Percentiles rank a stretch among this genome's conserved stretches.
Conservation (phyloP, 2,113 vertebrate species). For the Apeltes quadracus region DNA sequence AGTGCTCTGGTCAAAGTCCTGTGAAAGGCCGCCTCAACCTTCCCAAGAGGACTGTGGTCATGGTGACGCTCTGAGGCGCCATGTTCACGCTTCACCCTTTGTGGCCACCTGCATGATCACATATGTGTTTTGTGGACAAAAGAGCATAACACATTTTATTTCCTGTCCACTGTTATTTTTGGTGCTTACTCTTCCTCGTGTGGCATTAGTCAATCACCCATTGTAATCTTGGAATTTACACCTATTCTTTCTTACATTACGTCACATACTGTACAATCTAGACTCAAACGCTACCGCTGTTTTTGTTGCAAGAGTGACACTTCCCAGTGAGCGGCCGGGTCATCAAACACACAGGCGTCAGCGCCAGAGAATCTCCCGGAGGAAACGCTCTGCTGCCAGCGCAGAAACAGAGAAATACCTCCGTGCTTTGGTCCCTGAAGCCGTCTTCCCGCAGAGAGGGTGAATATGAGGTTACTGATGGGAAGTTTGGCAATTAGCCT, state of each 20-base stretch:
- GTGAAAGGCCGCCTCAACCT: too few species aligned
- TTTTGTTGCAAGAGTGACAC: constrained; percentile 38
- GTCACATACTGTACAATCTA: not conserved
- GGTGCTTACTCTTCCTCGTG: too few species aligned
- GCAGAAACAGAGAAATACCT: constrained; percentile 14
- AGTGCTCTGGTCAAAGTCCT: not conserved
- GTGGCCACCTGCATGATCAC: not conserved
- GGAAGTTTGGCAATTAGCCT: constrained; percentile 5
- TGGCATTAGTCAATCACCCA: not conserved
- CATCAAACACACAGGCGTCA: constrained; percentile 29
- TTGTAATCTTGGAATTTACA: not conserved
- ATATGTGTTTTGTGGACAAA: not conserved
- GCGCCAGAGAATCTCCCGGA: constrained; percentile 33
- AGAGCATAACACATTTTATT: not conserved
- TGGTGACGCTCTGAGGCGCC: too few species aligned
- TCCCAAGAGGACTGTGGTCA: too few species aligned
- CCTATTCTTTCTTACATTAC: not conserved
- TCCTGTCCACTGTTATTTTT: not conserved
- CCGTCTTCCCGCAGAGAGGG: not conserved
- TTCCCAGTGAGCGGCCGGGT: constrained; percentile 30
- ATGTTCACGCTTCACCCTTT: not conserved
- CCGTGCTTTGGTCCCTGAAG: constrained; percentile 18
- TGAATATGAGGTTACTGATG: constrained; percentile 5
- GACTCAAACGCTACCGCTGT: constrained; percentile 2
- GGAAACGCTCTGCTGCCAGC: constrained; percentile 43